Conservation (phyloP, 2,888 invertebrate species). For the Megaustenia siamemsis region DNA sequence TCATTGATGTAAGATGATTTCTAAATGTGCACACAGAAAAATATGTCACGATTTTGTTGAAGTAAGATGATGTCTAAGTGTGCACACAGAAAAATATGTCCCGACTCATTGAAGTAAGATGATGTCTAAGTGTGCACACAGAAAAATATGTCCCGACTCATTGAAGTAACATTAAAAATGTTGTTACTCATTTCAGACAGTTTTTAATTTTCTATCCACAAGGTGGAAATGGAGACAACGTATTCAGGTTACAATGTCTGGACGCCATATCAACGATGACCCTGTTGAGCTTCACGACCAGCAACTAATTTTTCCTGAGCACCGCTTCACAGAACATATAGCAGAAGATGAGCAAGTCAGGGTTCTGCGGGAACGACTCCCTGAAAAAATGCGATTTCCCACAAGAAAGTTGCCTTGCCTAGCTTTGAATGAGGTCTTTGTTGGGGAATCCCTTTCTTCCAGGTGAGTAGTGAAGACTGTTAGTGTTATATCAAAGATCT, state of each 20-base stretch:
- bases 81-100: no score
- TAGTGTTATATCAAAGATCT: no score
- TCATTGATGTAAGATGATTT: no score
- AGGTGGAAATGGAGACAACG: conserved; percentile 93
- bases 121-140: no score
- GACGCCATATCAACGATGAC: conserved; percentile 84
- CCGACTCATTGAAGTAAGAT: no score
- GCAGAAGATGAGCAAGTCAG: conserved; percentile 65
- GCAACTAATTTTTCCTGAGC: conserved; percentile 82
- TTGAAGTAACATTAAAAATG: no score
- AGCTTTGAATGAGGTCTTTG: conserved; percentile 98
- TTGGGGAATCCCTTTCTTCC: conserved; percentile 97
- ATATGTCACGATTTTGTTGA: no score
- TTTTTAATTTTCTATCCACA: not conserved
- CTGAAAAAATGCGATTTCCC: conserved; percentile 11
- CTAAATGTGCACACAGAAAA: no score
- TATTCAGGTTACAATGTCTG: conserved; percentile 91
- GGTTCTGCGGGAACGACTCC: conserved; percentile 6
- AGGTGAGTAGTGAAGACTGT: no score
- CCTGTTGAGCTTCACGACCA: conserved; percentile 88
- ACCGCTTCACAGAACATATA: conserved; percentile 81
- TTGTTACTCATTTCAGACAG: no score
- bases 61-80: no score
- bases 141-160: no score
- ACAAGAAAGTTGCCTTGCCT: conserved; percentile 86